These are phyloP conservation scores for Drosophila picticornis DNA, from an alignment of 2,888 invertebrate genomes.

Conservation along the genomic window DNA sequence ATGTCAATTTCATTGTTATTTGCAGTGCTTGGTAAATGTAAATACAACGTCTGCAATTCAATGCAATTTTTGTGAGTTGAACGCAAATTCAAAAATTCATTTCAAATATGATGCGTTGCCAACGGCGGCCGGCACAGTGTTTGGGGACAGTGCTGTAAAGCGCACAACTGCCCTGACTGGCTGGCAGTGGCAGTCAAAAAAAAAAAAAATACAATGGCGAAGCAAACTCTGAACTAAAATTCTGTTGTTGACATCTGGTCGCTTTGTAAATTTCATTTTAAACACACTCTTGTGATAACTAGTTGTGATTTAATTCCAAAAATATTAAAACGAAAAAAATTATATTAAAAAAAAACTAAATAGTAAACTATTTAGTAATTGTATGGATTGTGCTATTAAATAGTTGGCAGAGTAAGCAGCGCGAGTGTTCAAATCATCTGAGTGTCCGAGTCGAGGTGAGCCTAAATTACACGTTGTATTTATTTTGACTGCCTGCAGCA, in stretches of 20 bases:
- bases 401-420: slow-evolving; percentile 41
- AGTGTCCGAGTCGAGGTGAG: slow-evolving; percentile 66
- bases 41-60: not conserved
- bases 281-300: slow-evolving; percentile 71
- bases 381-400: slow-evolving; percentile 69
- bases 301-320: slow-evolving; percentile 74
- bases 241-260: slow-evolving; percentile 79
- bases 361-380: slow-evolving; percentile 42
- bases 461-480: slow-evolving; percentile 48
- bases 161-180: slow-evolving; percentile 34
- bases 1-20: not conserved
- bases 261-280: slow-evolving; percentile 66
- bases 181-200: slow-evolving; percentile 47
- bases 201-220: slow-evolving; percentile 73
- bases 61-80: not conserved
- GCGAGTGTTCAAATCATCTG: slow-evolving; percentile 46
- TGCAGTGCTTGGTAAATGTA: not conserved
- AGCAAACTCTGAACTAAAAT: slow-evolving; percentile 67
- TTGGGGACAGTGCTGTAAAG: slow-evolving; percentile 56
- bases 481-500: slow-evolving; percentile 9
- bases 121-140: slow-evolving; percentile 55
- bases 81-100: not conserved
- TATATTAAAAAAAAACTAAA: not conserved
- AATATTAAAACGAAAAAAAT: slow-evolving; percentile 25
- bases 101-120: slow-evolving; percentile 24